Conservation (phyloP, 2,797 vertebrate genomes). For the Threskiornis aethiopicus region DNA sequence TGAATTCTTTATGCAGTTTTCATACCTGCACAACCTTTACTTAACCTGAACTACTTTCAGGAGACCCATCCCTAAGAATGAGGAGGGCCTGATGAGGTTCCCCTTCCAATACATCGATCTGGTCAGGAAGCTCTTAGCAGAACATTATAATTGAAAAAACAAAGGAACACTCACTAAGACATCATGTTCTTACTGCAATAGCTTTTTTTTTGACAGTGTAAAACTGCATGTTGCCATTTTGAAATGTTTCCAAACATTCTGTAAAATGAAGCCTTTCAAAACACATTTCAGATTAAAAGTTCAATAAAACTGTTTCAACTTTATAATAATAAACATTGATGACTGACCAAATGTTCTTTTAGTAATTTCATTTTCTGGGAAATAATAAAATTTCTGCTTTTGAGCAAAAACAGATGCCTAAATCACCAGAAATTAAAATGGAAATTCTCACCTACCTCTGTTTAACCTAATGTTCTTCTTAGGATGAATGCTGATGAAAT, state of each 20-base stretch:
- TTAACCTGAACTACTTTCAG: not conserved
- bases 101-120: not conserved
- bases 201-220: not conserved
- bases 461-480: not conserved
- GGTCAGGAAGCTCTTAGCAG: not conserved
- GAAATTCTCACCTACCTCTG: not conserved
- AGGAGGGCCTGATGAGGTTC: not conserved
- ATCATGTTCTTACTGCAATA: not conserved
- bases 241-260: not conserved
- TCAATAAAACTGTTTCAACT: not conserved
- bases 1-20: not conserved
- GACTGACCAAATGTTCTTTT: not conserved
- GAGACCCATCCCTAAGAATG: accelerated
- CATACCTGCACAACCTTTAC: not conserved
- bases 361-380: not conserved
- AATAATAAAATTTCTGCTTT: not conserved
- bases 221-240: not conserved
- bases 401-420: not conserved
- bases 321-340: not conserved
- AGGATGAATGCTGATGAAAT: not conserved
- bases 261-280: not conserved
- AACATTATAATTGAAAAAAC: not conserved
- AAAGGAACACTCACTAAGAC: not conserved
- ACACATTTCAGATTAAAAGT: not conserved
- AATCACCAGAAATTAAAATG: not conserved